Evolutionary conservation across 2,113 vertebrate genomes (phyloP).

Genomic region (Oriolus oriolus): DNA sequence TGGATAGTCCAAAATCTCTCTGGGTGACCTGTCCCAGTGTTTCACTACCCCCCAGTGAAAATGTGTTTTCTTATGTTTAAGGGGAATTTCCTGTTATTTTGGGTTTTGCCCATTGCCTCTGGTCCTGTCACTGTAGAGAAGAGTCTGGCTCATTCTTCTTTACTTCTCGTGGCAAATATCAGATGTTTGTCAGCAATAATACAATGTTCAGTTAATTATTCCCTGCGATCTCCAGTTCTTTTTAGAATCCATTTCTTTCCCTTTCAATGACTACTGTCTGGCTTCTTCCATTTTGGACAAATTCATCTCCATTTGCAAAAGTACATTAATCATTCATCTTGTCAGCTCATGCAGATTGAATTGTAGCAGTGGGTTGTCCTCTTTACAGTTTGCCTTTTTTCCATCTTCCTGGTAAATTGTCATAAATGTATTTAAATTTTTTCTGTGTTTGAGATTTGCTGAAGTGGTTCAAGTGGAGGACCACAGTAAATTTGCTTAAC

Average conservation of each 20-base stretch:
- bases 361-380: not conserved
- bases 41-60: not conserved
- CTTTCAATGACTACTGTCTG: not conserved
- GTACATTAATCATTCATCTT: not conserved
- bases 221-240: not conserved
- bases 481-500: not conserved
- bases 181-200: not conserved
- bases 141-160: not conserved
- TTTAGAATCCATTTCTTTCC: not conserved
- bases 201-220: not conserved
- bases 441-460: not conserved
- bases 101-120: not conserved
- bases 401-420: not conserved
- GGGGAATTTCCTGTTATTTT: not conserved
- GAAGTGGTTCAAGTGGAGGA: not conserved
- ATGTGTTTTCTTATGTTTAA: not conserved
- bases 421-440: not conserved
- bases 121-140: not conserved
- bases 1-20: not conserved
- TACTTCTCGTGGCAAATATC: not conserved
- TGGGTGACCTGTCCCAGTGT: not conserved
- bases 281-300: not conserved
- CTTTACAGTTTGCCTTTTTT: not conserved
- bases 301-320: not conserved
- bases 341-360: not conserved